Evolutionary conservation across 1,140 invertebrate species (phyloP), one percentile per base, ranked within the genome.

Genomic region (Listronotus bonariensis): DNA sequence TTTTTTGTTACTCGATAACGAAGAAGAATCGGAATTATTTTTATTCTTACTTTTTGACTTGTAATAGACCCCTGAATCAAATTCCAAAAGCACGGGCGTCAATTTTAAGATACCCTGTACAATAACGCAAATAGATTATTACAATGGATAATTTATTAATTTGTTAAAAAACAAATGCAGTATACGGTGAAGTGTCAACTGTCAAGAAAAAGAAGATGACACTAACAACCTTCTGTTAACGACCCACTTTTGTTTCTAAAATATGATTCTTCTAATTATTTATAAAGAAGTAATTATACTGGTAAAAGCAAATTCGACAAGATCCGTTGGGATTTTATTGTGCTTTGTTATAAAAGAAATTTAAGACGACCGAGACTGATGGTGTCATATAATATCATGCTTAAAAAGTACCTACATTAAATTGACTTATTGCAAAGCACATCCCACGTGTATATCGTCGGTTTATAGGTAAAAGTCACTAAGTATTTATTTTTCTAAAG

Each of bases 221-320:
- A 56, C 54, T 58, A 58, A 58, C 56, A 42, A 58, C 26, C 56
- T 26, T 58, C 56, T 17, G 2, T 15, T 58, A 58, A 58, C 43
- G 31, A 48, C 42, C 56, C 36, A 58, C 56, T 58, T 58, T 58
- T 48, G 56, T 58, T 58, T 58, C 56, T 58, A 58, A 58, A 58
- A 58, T 58, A 58, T 58, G 56, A 58, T 48, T 48, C 56, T 58
- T 58, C 40, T 48, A 58, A 58, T 58, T 58, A 58, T 58, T 71
- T 70, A 73, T 41, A 40, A 20, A 15, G 52, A n/a, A 32, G 12
- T 18, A 53, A 15, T 14, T 12, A 31, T 10, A 53, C 12, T 36
- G 31, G 4, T 6, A 9, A 8, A 31, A 15, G 14, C n/a, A 31
- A 17, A 32, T 40, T 54, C 52, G 52, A 54, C 15, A 31, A 54